Conservation (phyloP, 2,888 invertebrate species). For the Polymixis lichenea region DNA sequence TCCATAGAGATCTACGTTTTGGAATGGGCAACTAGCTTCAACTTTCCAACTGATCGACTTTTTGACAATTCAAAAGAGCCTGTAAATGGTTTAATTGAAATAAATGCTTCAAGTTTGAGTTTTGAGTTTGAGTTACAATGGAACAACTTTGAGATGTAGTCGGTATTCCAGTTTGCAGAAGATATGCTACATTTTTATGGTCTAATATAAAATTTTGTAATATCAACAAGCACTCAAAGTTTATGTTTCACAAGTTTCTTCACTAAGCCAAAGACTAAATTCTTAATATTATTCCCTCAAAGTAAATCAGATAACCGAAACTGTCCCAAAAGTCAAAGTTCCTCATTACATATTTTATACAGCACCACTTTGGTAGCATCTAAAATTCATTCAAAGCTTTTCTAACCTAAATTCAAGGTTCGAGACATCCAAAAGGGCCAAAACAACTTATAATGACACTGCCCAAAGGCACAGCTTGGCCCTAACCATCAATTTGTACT, state of each 20-base stretch:
- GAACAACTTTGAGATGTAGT: neutral
- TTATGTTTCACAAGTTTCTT: slow-evolving; percentile 11
- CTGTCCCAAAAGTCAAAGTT: slow-evolving; percentile 35
- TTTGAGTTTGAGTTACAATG: no score
- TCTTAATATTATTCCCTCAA: slow-evolving; percentile 16
- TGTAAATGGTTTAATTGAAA: no score
- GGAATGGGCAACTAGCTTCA: no score
- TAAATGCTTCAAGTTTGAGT: no score
- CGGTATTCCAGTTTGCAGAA: neutral
- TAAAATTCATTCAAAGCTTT: slow-evolving; percentile 52
- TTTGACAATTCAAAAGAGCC: no score
- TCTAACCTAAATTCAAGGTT: slow-evolving; percentile 23
- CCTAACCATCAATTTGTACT: slow-evolving; percentile 62
- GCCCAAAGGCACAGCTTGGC: slow-evolving; percentile 53
- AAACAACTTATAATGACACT: slow-evolving; percentile 45
- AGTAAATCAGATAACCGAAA: slow-evolving; percentile 46
- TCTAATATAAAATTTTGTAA: neutral
- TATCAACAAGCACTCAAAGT: neutral
- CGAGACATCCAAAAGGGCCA: slow-evolving; percentile 9
- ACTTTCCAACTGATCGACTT: no score
- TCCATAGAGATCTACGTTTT: no score
- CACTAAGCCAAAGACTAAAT: slow-evolving; percentile 8
- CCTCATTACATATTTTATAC: slow-evolving; percentile 39
- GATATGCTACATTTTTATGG: neutral
- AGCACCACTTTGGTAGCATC: slow-evolving; percentile 44